A percentile compares a stretch with the other conserved stretches of the same genome.
Conservation (phyloP, 2,888 invertebrate species). For the Drosophila pullipes region DNA sequence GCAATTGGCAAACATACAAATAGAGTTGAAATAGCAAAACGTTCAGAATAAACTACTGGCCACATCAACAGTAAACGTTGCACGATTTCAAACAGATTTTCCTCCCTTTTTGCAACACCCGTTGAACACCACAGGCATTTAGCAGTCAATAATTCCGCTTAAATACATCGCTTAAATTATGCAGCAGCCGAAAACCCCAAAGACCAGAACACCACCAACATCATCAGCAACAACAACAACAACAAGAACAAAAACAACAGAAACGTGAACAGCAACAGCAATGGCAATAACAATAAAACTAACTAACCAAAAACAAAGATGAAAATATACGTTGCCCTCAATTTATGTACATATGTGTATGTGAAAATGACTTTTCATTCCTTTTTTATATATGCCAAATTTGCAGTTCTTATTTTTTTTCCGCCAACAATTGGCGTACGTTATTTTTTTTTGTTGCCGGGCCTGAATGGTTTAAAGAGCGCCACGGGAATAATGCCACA, state of each 20-base stretch:
- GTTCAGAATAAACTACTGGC: constrained; percentile 3
- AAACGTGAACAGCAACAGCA: constrained; percentile 10
- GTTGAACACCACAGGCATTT: constrained; percentile 38
- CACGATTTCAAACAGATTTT: not conserved
- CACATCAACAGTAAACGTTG: constrained; percentile 5
- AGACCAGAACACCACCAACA: constrained; percentile 6
- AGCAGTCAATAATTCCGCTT: constrained; percentile 77
- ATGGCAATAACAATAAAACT: constrained; percentile 40
- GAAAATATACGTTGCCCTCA: constrained; percentile 38
- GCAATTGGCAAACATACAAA: constrained; percentile 5
- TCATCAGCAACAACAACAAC: constrained; percentile 11
- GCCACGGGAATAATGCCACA: constrained; percentile 64
- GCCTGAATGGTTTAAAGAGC: constrained; percentile 70
- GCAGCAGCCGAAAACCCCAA: constrained; percentile 50
- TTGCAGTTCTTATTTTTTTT: constrained; percentile 22
- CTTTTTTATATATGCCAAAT: constrained; percentile 43
- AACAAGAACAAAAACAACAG: constrained; percentile 8
- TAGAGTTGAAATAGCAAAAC: constrained; percentile 14
- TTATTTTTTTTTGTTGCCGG: constrained; percentile 34
- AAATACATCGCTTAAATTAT: constrained; percentile 76
- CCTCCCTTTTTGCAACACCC: not conserved
- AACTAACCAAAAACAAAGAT: constrained; percentile 51
- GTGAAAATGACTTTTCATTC: constrained; percentile 65
- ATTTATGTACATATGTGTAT: constrained; percentile 19
- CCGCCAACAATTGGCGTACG: constrained; percentile 56